Evolutionary conservation across 2,113 vertebrate species (phyloP), one percentile per base, ranked within the genome.

Genomic region (Pycnonotus jocosus): DNA sequence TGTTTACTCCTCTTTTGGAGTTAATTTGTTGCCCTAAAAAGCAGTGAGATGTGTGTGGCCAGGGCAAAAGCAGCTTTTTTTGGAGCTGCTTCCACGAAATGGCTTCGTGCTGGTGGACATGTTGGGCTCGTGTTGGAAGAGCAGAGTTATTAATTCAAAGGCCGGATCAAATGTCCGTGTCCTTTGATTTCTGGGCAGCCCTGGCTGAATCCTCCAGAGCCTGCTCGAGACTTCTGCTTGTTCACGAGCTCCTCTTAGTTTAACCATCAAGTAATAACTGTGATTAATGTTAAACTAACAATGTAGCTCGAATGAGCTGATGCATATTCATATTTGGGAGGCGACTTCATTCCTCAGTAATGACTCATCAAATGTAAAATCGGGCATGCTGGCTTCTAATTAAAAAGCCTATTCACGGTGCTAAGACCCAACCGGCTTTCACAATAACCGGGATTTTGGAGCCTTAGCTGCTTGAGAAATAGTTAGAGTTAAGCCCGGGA

Each of bases 331-430:
- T 93, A 62, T 51, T 95, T 91, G 96, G 96, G 96, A 97, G 96
- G 96, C 86, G 69, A 87, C 96, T 97, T 96, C 95, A 56, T 97
- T 95, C 96, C 93, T 95, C 76, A 40, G 88, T 88, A 89, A 44
- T 97, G 95, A 97, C 96, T 97, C 97, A 97, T 95, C 95, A 96
- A 88, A 96, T 96, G 81, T 96, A 96, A 91, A 96, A 95, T 96
- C 89, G 40, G 88, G 88, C 95, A 95, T 78, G 92, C 86, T 95
- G 28, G 94, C 90, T 95, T 95, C 93, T 96, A 85, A 93, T 97
- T 94, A 88, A 83, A 92, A 94, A 95, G 74, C 35, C 89, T 93
- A 9, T 68, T 96, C 84, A 54, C 64, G 4, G 57, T 11, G 24
- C 86, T 81, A 35, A 71, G 72, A 44, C 82, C 81, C 22, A 61